phyloP scores from a whole-genome alignment of 1,140 invertebrate species.

The Brachionus rotundiformis region DNA sequence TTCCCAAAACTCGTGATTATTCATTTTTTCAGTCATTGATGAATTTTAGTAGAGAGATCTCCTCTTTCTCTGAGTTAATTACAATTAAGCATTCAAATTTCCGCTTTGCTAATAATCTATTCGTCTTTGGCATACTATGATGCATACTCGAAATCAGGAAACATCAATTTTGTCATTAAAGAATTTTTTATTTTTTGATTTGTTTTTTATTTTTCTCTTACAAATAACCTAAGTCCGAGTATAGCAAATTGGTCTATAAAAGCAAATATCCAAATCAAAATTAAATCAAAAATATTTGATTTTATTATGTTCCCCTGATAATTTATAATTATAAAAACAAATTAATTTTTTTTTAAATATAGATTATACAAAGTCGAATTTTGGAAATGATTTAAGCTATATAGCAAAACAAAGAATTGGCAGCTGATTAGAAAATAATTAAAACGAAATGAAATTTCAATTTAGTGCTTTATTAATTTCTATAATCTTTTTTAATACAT shows the following conservation, averaged over 20 bases:
- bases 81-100: slow-evolving; percentile 28
- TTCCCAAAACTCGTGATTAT: slow-evolving; percentile 32
- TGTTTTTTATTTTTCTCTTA: slow-evolving; percentile 3
- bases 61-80: slow-evolving; percentile 39
- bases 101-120: slow-evolving; percentile 16
- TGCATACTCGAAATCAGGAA: slow-evolving; percentile 16
- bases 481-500: background rate
- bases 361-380: background rate
- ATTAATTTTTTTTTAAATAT: background rate
- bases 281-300: background rate
- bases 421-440: background rate
- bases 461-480: background rate
- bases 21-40: background rate
- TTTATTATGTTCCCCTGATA: slow-evolving; percentile 9
- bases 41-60: background rate
- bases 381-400: background rate
- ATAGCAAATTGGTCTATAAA: background rate
- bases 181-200: background rate
- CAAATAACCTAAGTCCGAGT: background rate
- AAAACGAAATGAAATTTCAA: slow-evolving; percentile 12
- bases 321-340: slow-evolving; percentile 10
- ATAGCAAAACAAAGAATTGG: background rate
- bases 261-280: background rate
- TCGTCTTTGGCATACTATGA: slow-evolving; percentile 12
- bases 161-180: slow-evolving; percentile 38